Evolutionary conservation across 2,888 invertebrate genomes (phyloP).

Genomic region (Xestoiulus laeticollis): DNA sequence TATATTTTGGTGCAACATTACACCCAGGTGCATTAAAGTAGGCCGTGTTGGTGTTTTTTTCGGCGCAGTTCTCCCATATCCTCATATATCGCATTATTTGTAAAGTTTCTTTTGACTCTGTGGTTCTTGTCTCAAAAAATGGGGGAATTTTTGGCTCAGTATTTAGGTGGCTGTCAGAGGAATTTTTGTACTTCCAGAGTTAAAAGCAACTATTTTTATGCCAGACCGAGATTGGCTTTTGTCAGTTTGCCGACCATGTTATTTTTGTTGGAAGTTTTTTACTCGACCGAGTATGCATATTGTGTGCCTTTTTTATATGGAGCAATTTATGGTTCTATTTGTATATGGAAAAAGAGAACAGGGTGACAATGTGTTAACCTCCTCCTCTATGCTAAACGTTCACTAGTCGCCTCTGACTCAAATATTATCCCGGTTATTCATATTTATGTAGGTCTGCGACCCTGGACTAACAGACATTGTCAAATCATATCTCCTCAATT

Average conservation of each 20-base stretch:
- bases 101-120: constrained; percentile 35
- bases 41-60: constrained; percentile 39
- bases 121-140: constrained; percentile 45
- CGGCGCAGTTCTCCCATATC: constrained; percentile 3
- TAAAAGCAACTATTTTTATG: constrained; percentile 49
- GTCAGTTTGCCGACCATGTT: constrained; percentile 43
- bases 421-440: background rate
- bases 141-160: constrained; percentile 48
- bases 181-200: constrained; percentile 48
- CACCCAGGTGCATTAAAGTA: constrained; percentile 43
- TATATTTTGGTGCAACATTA: constrained; percentile 30
- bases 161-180: constrained; percentile 48
- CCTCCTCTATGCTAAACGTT: background rate
- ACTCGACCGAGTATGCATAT: background rate
- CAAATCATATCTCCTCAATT: background rate
- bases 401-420: background rate
- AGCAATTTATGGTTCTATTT: constrained; percentile 1
- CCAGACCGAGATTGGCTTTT: constrained; percentile 47
- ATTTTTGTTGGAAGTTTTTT: constrained; percentile 38
- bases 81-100: constrained; percentile 43
- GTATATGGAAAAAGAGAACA: constrained; percentile 16
- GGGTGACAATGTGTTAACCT: constrained; percentile 17
- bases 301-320: constrained; percentile 11
- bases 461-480: constrained; percentile 1
- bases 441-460: background rate